Base-by-base conservation (phyloP, 2,113 vertebrate species). In the Elachura formosa region DNA sequence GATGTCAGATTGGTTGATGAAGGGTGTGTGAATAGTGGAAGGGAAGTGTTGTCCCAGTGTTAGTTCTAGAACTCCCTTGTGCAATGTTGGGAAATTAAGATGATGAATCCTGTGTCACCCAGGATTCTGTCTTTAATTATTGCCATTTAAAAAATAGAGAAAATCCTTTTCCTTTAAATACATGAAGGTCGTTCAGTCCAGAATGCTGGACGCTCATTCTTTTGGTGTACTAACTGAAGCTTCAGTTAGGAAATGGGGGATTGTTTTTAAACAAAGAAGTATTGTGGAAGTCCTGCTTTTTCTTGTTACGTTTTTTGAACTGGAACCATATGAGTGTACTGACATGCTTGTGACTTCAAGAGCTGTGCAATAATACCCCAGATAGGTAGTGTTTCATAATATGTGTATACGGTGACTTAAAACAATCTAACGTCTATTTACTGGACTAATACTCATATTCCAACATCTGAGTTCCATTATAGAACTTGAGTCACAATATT, bases 1-100 rank as follows among this genome's bases (percentile, higher is more conserved):
- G 4, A 4, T 58, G 41, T n/a, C 36, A 17, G 1, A 14, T 45
- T 0, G 0, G 31, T 52, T 23, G 51, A 11, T 31, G 26, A 45
- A 75, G 20, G 23, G 41, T 0, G 4, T 78, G 56, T 48, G 54
- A 41, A 3, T 7, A 20, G 89, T 16, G 33, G 82, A 62, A 79
- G 43, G 55, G 72, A 85, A 62, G 9, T 4, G 1, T 79, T 79
- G 66, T 56, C 46, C 7, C 14, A 5, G 15, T 24, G 25, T 68
- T 58, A 34, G 22, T 77, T 81, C 31, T 64, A 18, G 45, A 63
- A 14, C 34, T 59, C 51, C 31, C 23, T 33, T 34, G 20, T 87
- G 25, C 49, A 23, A 1, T 61, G 34, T 56, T 59, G 63, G 40
- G 52, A 72, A 61, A 45, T 77, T n/a, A 52, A 10, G 63, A 20